These are phyloP conservation scores for Spheniscus humboldti DNA, from an alignment of 2,797 vertebrate species.

Conservation along the genomic window DNA sequence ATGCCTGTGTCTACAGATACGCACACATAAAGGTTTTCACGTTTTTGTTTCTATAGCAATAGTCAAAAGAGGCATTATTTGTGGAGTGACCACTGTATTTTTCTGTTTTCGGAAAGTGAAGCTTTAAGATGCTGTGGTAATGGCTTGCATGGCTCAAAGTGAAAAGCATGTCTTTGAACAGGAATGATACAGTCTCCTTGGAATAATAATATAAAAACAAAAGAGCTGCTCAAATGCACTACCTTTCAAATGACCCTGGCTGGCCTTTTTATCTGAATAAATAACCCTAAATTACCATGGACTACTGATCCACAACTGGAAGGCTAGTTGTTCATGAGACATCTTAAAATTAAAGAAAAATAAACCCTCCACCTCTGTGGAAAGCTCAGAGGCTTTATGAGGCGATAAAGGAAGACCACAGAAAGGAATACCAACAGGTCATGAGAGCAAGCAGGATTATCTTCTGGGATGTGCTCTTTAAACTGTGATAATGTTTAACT, in stretches of 20 bases:
- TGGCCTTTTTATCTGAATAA: background rate
- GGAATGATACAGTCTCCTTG: background rate
- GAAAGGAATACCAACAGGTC: slow-evolving; percentile 18
- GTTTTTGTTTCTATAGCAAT: background rate
- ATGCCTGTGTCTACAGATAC: background rate
- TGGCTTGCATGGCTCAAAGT: background rate
- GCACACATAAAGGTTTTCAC: background rate
- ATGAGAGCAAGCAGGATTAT: background rate
- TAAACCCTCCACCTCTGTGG: background rate
- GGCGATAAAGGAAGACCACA: background rate
- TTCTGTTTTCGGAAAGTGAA: background rate
- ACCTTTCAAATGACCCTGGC: background rate
- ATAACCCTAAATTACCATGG: background rate
- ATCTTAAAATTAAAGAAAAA: slow-evolving; percentile 6
- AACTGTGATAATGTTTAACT: slow-evolving; percentile 43
- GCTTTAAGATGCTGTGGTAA: background rate
- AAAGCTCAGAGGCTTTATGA: background rate
- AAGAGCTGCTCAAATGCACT: background rate
- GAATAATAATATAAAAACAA: background rate
- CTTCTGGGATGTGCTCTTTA: slow-evolving; percentile 30
- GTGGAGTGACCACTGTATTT: background rate
- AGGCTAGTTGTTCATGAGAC: background rate
- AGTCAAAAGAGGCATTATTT: background rate
- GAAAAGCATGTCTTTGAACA: background rate
- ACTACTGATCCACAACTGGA: background rate